phyloP scores from a whole-genome alignment of 64 coral and sea anemone species.

The Cladopsammia gracilis region DNA sequence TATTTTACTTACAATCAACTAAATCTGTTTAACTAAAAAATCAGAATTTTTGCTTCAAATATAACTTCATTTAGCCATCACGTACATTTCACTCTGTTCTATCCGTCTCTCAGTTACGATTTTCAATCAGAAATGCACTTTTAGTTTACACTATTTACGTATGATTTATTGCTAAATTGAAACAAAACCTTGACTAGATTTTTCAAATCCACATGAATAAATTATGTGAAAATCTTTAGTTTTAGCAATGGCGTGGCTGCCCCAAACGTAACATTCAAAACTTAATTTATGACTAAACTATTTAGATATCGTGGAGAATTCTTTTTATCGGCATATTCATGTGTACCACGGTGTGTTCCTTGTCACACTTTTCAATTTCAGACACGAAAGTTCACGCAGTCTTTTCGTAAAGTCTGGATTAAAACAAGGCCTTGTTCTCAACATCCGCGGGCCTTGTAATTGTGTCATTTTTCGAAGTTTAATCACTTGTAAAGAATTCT shows the following conservation, averaged over 20 bases:
- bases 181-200: too few species aligned
- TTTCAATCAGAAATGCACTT: slow-evolving; percentile 3
- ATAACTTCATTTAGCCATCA: slow-evolving; percentile 19
- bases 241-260: neutral
- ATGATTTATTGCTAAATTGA: too few species aligned
- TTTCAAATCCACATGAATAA: neutral
- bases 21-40: slow-evolving; percentile 59
- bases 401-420: neutral
- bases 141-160: neutral
- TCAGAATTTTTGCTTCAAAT: slow-evolving; percentile 40
- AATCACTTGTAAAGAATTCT: slow-evolving; percentile 21
- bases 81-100: neutral
- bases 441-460: slow-evolving; percentile 33
- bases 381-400: neutral
- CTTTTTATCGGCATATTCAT: neutral
- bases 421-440: neutral
- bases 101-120: neutral
- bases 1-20: slow-evolving; percentile 29
- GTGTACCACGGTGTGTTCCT: neutral
- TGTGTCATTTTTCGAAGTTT: slow-evolving; percentile 38
- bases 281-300: slow-evolving; percentile 14
- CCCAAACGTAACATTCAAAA: neutral
- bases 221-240: neutral
- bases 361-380: neutral
- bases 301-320: neutral